These are phyloP conservation scores for Onychorhynchus coronatus DNA, from an alignment of 2,113 vertebrate species.

Conservation along the genomic window DNA sequence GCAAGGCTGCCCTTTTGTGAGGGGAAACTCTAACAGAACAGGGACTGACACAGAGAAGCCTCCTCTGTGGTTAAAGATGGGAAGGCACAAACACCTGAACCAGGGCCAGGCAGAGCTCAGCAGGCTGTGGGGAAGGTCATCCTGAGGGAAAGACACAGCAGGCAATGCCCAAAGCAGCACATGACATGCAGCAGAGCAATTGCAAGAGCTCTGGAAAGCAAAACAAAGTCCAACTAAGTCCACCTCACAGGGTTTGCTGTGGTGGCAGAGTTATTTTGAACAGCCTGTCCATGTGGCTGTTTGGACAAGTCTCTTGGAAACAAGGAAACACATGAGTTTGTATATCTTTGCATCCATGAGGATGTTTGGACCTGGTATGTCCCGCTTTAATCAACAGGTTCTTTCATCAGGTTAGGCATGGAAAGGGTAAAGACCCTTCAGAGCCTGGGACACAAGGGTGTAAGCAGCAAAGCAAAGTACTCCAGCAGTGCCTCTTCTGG, in stretches of 20 bases:
- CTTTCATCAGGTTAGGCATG: not conserved
- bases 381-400: not conserved
- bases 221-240: not conserved
- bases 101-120: not conserved
- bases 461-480: not conserved
- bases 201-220: not conserved
- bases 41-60: not conserved
- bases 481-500: not conserved
- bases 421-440: not conserved
- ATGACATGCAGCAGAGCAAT: not conserved
- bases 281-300: not conserved
- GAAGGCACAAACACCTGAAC: not conserved
- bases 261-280: not conserved
- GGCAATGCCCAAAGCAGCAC: not conserved
- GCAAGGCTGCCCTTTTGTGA: not conserved
- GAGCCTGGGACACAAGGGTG: not conserved
- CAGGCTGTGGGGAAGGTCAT: not conserved
- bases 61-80: not conserved
- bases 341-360: not conserved
- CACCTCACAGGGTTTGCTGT: not conserved
- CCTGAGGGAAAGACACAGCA: not conserved
- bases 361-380: not conserved
- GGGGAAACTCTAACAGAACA: not conserved
- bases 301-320: not conserved
- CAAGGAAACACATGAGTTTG: not conserved